Evolutionary conservation across 2,797 vertebrate genomes (phyloP).

Genomic region (Macrochelys suwanniensis): DNA sequence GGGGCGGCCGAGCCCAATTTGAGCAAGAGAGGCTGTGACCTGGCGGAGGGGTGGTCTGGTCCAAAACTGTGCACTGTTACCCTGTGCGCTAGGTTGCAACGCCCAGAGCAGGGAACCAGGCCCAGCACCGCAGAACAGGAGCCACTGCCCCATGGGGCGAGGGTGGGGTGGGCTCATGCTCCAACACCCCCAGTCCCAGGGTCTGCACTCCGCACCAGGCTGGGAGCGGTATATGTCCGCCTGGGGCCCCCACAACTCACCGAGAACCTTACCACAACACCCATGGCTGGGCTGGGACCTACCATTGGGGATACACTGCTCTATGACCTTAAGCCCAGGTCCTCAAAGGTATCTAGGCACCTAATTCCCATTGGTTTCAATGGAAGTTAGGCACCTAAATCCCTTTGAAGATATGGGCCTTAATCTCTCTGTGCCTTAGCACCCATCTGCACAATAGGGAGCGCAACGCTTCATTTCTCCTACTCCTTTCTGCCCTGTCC

Average conservation of each 20-base stretch:
- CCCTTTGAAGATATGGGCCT: too few species aligned
- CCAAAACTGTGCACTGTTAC: not conserved
- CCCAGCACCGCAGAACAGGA: not conserved
- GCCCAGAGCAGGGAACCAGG: not conserved
- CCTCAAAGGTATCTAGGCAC: not conserved
- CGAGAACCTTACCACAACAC: not conserved
- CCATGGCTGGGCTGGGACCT: not conserved
- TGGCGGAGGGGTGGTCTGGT: not conserved
- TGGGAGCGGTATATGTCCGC: not conserved
- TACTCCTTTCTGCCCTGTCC: not conserved
- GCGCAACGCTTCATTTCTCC: not conserved
- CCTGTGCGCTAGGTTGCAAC: not conserved
- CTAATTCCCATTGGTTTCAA: not conserved
- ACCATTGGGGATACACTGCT: not conserved
- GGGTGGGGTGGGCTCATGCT: not conserved
- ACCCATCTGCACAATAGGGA: not conserved
- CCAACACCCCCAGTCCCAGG: not conserved
- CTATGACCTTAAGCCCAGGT: not conserved
- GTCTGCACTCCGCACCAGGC: fast-evolving
- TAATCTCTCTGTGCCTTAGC: not conserved
- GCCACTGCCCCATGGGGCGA: too few species aligned
- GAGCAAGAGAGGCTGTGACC: not conserved
- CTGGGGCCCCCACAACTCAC: not conserved
- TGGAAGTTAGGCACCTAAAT: not conserved
- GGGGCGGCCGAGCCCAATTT: not conserved